Conservation (phyloP, 1,140 invertebrate genomes). For the Pantala flavescens region DNA sequence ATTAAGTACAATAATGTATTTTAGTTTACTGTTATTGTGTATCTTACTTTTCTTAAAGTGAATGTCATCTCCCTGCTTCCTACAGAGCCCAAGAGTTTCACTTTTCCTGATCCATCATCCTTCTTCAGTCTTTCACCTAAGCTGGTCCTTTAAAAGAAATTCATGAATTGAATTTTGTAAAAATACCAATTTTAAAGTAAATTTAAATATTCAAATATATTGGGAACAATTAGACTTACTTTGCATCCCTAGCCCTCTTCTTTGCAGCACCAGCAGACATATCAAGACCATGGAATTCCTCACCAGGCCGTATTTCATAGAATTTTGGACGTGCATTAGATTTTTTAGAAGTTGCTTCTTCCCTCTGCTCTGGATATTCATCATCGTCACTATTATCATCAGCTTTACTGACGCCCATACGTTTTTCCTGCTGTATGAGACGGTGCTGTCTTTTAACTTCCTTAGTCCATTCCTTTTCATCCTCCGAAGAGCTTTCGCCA, state of each 20-base stretch:
- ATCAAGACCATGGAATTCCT: slow-evolving; percentile 38
- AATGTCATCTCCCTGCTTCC: neutral
- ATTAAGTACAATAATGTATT: too few relatives aligned
- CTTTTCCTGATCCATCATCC: neutral
- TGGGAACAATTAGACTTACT: neutral
- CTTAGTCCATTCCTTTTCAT: slow-evolving; percentile 63
- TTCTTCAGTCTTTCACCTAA: neutral
- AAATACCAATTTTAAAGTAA: too few relatives aligned
- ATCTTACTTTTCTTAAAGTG: neutral
- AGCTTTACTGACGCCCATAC: slow-evolving; percentile 32
- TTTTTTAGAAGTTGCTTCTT: slow-evolving; percentile 4
- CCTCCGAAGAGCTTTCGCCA: slow-evolving; percentile 48
- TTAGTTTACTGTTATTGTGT: too few relatives aligned
- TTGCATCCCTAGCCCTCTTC: neutral
- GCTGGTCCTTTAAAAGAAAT: neutral
- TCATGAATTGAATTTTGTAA: neutral
- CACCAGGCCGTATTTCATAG: slow-evolving; percentile 52
- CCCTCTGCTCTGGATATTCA: slow-evolving; percentile 22
- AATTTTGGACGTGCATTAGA: slow-evolving; percentile 39
- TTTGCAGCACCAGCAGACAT: neutral
- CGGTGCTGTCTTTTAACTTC: slow-evolving; percentile 68
- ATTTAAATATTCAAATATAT: too few relatives aligned
- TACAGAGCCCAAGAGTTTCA: neutral
- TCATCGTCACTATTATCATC: slow-evolving; percentile 28
- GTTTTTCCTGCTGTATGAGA: slow-evolving; percentile 38